Evolutionary conservation across 1,140 invertebrate genomes (phyloP).

Genomic region (Aphis craccivora): DNA sequence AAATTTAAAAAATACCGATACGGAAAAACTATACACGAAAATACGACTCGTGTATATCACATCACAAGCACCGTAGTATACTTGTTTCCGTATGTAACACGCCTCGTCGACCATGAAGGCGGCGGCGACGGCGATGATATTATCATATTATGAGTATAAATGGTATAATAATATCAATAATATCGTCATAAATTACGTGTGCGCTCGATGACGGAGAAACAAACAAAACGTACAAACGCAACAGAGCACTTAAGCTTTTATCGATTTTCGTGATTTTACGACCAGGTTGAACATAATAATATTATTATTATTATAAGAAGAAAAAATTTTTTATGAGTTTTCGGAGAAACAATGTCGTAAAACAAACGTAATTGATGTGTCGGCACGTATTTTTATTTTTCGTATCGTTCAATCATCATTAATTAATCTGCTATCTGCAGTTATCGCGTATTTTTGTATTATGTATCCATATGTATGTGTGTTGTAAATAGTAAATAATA

Average conservation of each 20-base stretch:
- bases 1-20: not conserved
- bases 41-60: not conserved
- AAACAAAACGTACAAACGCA: slow-evolving; percentile 22
- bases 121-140: not conserved
- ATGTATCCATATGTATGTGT: not conserved
- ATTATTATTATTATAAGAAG: not conserved
- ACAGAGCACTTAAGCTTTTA: slow-evolving; percentile 39
- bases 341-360: slow-evolving; percentile 40
- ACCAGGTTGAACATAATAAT: not conserved
- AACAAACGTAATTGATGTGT: slow-evolving; percentile 26
- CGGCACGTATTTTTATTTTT: not conserved
- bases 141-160: not conserved
- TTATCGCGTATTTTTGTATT: too few species aligned
- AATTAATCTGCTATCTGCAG: not conserved
- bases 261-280: slow-evolving; percentile 44
- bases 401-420: not conserved
- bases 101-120: not conserved
- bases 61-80: not conserved
- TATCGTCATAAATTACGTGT: not conserved
- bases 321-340: slow-evolving; percentile 1
- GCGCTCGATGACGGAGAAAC: not conserved
- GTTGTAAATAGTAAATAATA: not conserved
- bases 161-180: not conserved
- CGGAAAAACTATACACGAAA: not conserved
- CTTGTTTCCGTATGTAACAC: not conserved